Evolutionary conservation across 2,888 invertebrate genomes (phyloP), one percentile per base, ranked within the genome.

Genomic region (Cheilosia variabilis): DNA sequence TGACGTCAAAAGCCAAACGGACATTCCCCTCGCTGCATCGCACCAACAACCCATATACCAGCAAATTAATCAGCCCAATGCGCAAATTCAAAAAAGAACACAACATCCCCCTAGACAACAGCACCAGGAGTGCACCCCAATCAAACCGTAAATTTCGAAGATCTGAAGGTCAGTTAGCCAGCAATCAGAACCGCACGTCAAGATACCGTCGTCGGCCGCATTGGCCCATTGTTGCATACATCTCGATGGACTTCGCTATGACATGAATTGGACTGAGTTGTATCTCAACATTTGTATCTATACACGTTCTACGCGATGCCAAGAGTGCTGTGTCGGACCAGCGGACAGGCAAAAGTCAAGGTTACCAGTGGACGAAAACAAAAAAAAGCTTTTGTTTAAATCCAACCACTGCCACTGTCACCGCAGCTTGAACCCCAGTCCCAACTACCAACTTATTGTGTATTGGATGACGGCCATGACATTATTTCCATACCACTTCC

Each of bases 301-400:
- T 15, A 10, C 41, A 24, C 10, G 52, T 41, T 58, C 34, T 50
- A 19, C n/a, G 34, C 57, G 31, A 57, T 13, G 22, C 34, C 15
- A 22, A 24, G 15, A 24, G 5, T 37, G 27, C 37, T 79, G 37
- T 31, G 65, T 66, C 71, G 57, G 57, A 68, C 69, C 57, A 43
- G 41, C 31, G 50, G 43, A 17, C 37, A 50, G 15, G 31, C 62
- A 79, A 82, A 80, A 84, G 84, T 84, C 84, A 84, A 84, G 84
- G 84, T 76, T 60, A 75, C 6, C 27, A 47, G 34, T 53, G 73
- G 66, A 62, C 31, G 19, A 45, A 41, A 43, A n/a, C n/a, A n/a
- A 7, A 19, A 60, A 22, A 45, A 58, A 47, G 71, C 60, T 65
- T 66, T 84, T 84, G 71, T 84, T 84, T 83, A 69, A 79, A 63